phyloP scores from a whole-genome alignment of 2,888 invertebrate genomes.

The Thymelicus sylvestris region DNA sequence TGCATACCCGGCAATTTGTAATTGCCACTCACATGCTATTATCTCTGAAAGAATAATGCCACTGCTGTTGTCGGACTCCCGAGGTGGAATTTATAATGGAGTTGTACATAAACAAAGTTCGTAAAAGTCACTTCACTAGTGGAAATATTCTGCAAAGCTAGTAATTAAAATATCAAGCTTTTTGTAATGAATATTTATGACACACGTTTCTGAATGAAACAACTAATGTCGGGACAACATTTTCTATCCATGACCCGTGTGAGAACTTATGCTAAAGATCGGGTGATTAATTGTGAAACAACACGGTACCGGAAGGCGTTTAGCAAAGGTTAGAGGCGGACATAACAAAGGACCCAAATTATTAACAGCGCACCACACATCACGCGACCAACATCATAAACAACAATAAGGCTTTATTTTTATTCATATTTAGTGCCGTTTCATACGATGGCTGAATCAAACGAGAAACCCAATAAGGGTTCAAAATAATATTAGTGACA shows the following conservation, averaged over 20 bases:
- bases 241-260: background rate
- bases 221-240: background rate
- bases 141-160: background rate
- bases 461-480: no score
- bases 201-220: background rate
- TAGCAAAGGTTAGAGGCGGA: no score
- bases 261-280: background rate
- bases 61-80: slow-evolving; percentile 21
- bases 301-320: no score
- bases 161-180: slow-evolving; percentile 2
- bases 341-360: no score
- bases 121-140: slow-evolving; percentile 12
- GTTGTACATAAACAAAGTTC: slow-evolving; percentile 28
- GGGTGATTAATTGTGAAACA: no score
- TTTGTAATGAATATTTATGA: background rate
- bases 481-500: no score
- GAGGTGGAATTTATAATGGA: slow-evolving; percentile 27
- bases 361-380: no score
- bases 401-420: no score
- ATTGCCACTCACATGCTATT: slow-evolving; percentile 50
- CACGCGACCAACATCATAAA: no score
- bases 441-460: no score
- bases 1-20: slow-evolving; percentile 54
- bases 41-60: slow-evolving; percentile 40
- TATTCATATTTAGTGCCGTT: no score